phyloP scores from a whole-genome alignment of 2,888 invertebrate genomes.

The Loripinus fragilis region DNA sequence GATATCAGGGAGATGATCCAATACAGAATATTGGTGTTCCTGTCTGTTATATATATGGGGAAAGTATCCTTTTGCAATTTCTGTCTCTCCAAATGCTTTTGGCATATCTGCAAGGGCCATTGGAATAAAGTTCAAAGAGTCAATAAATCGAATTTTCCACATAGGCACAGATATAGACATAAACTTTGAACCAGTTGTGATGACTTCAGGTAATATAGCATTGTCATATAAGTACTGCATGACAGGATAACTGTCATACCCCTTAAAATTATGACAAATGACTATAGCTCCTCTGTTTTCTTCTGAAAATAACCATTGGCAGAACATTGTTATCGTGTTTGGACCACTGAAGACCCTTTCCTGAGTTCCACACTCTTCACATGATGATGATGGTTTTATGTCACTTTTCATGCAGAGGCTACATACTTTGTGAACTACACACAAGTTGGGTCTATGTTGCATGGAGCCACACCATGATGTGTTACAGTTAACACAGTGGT shows the following conservation, averaged over 20 bases:
- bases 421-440: conserved; percentile 35
- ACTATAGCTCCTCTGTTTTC: conserved; percentile 30
- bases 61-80: conserved; percentile 37
- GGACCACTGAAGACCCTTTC: conserved; percentile 15
- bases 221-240: conserved; percentile 30
- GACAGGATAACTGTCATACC: conserved; percentile 40
- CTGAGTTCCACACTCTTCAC: conserved; percentile 25
- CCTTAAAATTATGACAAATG: conserved; percentile 42
- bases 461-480: conserved; percentile 23
- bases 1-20: conserved; percentile 29
- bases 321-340: conserved; percentile 32
- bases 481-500: conserved; percentile 30
- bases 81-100: conserved; percentile 24
- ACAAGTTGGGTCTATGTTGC: conserved; percentile 33
- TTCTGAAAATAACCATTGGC: conserved; percentile 43
- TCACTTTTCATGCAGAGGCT: conserved; percentile 3
- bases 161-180: background rate
- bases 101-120: conserved; percentile 32
- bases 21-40: conserved; percentile 14
- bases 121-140: conserved; percentile 34
- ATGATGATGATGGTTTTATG: conserved; percentile 1
- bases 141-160: conserved; percentile 1
- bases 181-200: conserved; percentile 31
- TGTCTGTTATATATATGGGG: conserved; percentile 35
- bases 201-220: conserved; percentile 30